Percentiles rank a stretch among this genome's conserved stretches.
Evolutionary conservation across 2,888 invertebrate genomes (phyloP).

Genomic region (Leucophenga maculata): DNA sequence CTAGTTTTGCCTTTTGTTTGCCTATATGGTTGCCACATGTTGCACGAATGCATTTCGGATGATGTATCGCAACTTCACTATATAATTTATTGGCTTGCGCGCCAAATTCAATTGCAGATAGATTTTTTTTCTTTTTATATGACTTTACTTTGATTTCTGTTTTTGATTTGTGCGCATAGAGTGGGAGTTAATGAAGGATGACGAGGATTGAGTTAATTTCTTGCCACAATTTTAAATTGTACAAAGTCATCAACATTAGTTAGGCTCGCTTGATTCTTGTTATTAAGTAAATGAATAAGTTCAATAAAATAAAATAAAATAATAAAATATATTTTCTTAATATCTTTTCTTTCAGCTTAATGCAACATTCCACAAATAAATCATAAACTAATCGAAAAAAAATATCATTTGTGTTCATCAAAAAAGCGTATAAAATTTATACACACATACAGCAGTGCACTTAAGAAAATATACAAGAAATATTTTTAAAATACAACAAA

Average conservation of each 20-base stretch:
- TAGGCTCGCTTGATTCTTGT: too few relatives aligned
- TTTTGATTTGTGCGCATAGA: background rate
- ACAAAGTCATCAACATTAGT: too few relatives aligned
- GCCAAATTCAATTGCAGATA: conserved; percentile 58
- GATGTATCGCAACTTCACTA: conserved; percentile 52
- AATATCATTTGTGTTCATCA: too few relatives aligned
- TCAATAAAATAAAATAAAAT: background rate
- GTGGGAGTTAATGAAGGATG: background rate
- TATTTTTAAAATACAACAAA: conserved; percentile 17
- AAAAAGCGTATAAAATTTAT: too few relatives aligned
- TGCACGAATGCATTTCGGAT: conserved; percentile 30
- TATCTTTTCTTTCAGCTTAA: background rate
- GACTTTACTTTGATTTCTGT: background rate
- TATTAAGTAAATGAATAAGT: too few relatives aligned
- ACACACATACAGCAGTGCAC: conserved; percentile 39
- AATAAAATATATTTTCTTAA: background rate
- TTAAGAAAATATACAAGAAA: conserved; percentile 25
- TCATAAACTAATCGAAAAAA: too few relatives aligned
- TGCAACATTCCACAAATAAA: too few relatives aligned
- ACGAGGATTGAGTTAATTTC: too few relatives aligned
- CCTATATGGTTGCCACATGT: background rate
- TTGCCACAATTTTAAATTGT: too few relatives aligned
- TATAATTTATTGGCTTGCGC: conserved; percentile 56
- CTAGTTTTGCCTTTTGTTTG: conserved; percentile 20
- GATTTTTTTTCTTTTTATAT: conserved; percentile 43